Evolutionary conservation across 64 coral and sea anemone genomes (phyloP).

Genomic region (Dendrophyllia cribrosa): DNA sequence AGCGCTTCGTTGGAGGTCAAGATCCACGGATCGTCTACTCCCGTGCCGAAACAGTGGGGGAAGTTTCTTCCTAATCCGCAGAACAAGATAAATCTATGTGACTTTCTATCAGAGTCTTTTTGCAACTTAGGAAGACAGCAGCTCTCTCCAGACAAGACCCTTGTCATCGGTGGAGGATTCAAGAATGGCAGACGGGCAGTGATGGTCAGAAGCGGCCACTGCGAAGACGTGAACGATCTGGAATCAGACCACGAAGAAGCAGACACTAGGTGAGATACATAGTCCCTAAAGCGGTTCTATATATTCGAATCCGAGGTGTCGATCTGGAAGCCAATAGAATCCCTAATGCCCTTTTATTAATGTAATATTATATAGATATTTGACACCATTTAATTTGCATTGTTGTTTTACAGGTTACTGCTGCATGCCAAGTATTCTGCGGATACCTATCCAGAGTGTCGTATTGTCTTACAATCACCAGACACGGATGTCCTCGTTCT

Average conservation of each 20-base stretch:
- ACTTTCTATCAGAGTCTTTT: constrained; percentile 43
- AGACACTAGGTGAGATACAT: not conserved
- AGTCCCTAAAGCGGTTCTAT: not conserved
- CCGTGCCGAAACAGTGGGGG: constrained; percentile 39
- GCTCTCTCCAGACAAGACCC: constrained; percentile 16
- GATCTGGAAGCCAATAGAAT: too few relatives aligned
- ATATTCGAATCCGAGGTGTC: not conserved
- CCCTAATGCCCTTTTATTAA: not conserved
- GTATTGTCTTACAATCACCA: constrained; percentile 11
- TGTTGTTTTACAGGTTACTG: not conserved
- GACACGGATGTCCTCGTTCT: constrained; percentile 52
- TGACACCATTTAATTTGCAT: not conserved
- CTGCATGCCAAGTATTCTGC: not conserved
- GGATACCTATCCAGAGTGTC: not conserved
- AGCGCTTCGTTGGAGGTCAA: constrained; percentile 8
- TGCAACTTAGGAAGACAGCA: constrained; percentile 11
- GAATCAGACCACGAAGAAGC: constrained; percentile 14
- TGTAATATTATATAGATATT: not conserved
- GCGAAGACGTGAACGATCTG: not conserved
- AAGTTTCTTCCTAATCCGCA: constrained; percentile 35
- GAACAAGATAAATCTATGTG: constrained; percentile 39
- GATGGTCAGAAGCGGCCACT: not conserved
- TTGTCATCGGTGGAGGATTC: constrained; percentile 40
- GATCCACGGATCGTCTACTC: constrained; percentile 36
- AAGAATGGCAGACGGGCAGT: constrained; percentile 16